Base-by-base conservation (phyloP, 1,140 invertebrate genomes). In the Drosophila bifasciata region DNA sequence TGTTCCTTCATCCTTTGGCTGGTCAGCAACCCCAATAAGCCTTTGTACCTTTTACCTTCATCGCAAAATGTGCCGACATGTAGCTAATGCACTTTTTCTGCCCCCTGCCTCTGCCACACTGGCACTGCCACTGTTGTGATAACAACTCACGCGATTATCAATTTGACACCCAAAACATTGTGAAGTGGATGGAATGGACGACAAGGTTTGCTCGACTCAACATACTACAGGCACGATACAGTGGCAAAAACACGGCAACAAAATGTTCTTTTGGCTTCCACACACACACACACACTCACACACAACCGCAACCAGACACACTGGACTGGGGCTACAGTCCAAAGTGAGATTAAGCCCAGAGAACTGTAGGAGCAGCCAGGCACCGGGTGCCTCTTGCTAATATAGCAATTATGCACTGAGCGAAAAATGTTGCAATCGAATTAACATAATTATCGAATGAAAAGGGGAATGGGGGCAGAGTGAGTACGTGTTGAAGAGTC, bases 131-230 rank as follows among this genome's bases (percentile, higher is more conserved):
- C 32, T 69, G 59, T 86, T 86, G 83, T 88, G 84, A 83, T 88
- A 88, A 86, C 70, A 78, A 86, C 83, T 79, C 83, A 86, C 77
- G 78, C 83, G 83, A 88, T 88, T 88, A 88, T 88, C 83, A 88
- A 88, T 88, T 88, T 88, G 83, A 88, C 83, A 88, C 83, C 75
- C 81, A 81, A 88, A 79, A 36, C 72, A 76, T 58, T 77, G 64
- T 70, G 55, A 46, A 58, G 55, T 58, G 43, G 55, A 58, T 55
- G 52, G 36, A 15, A 21, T 59, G 46, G 39, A 46, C 44, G 28
- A 36, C 36, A 58, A 36, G 28, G 40, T 58, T 11, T 36, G 32
- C 32, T 36, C 8, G 62, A 56, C 49, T 53, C 49, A 16, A 68
- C 46, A 46, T 67, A 62, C 62, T 43, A 36, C 51, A 56, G 25